Percentiles rank a stretch among this genome's conserved stretches.
phyloP scores from a whole-genome alignment of 2,113 vertebrate species.

The Rhagologus leucostigma region DNA sequence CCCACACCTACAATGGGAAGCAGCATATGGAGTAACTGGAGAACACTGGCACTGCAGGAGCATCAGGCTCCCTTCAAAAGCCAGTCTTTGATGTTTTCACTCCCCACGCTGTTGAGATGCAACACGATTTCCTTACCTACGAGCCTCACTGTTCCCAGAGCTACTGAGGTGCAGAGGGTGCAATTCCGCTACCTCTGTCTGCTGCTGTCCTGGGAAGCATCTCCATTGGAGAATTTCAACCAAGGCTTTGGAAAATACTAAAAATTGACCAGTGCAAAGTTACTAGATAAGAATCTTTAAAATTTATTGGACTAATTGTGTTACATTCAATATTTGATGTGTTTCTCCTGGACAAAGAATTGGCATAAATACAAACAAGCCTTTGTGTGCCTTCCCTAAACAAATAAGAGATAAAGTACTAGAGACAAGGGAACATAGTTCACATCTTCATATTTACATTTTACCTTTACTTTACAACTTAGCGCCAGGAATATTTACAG shows the following conservation, averaged over 20 bases:
- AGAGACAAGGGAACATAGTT: conserved; percentile 76
- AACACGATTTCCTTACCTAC: neutral
- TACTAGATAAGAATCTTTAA: conserved; percentile 88
- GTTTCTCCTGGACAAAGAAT: conserved; percentile 83
- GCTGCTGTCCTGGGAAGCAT: neutral
- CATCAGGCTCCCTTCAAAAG: neutral
- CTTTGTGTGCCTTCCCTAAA: conserved; percentile 79
- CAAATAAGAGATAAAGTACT: conserved; percentile 75
- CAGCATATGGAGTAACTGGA: accelerated
- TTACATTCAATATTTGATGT: conserved; percentile 91
- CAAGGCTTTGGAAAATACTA: neutral
- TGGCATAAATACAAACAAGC: conserved; percentile 86
- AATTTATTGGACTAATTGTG: conserved; percentile 93
- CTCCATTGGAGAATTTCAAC: neutral
- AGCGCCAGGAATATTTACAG: conserved; percentile 85
- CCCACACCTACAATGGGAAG: accelerated
- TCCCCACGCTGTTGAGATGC: accelerated
- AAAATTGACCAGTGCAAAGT: neutral
- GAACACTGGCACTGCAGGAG: neutral
- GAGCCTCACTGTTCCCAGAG: neutral
- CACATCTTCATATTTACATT: conserved; percentile 88
- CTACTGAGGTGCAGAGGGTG: neutral
- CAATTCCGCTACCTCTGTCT: neutral
- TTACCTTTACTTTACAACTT: conserved; percentile 84
- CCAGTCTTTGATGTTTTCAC: neutral